Conservation (phyloP, 2,888 invertebrate species). For the Diaprepes abbreviatus region DNA sequence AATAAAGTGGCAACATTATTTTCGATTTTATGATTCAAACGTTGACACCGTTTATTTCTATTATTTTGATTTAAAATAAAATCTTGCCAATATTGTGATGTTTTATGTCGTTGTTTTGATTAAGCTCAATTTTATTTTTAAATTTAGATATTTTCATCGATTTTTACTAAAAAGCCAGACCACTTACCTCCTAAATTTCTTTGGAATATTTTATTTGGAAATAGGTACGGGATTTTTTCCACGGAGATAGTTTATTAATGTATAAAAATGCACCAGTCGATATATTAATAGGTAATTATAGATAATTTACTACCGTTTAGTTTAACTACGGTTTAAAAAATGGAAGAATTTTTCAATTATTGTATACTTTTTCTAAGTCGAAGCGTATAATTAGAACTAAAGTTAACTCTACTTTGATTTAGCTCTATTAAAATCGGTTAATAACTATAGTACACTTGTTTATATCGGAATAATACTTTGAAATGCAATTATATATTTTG, state of each 20-base stretch:
- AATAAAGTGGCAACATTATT: not conserved
- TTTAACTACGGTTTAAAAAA: conserved; percentile 25
- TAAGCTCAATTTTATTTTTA: conserved; percentile 3
- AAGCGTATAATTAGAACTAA: conserved; percentile 21
- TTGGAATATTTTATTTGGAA: too few relatives aligned
- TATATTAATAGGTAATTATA: not conserved
- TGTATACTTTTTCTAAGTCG: conserved; percentile 28
- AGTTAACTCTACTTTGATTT: conserved; percentile 13
- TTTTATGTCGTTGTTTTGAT: conserved; percentile 13
- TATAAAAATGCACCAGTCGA: conserved; percentile 17
- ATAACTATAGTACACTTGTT: not conserved
- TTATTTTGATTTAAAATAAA: conserved; percentile 14
- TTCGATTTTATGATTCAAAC: conserved; percentile 3
- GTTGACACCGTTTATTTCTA: not conserved
- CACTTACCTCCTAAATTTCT: conserved; percentile 7
- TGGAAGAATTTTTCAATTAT: conserved; percentile 38
- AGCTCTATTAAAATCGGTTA: not conserved
- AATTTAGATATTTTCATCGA: conserved; percentile 14
- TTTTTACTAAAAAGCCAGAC: conserved; percentile 7
- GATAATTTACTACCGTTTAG: not conserved
- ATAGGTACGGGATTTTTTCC: too few relatives aligned
- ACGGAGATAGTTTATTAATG: not conserved
- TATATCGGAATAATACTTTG: conserved; percentile 12
- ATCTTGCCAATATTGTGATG: conserved; percentile 6
- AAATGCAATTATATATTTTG: conserved; percentile 33